A percentile compares a stretch with the other conserved stretches of the same genome.
phyloP scores from a whole-genome alignment of 92 coral and sea anemone genomes.

The Chrysogorgia sp. region DNA sequence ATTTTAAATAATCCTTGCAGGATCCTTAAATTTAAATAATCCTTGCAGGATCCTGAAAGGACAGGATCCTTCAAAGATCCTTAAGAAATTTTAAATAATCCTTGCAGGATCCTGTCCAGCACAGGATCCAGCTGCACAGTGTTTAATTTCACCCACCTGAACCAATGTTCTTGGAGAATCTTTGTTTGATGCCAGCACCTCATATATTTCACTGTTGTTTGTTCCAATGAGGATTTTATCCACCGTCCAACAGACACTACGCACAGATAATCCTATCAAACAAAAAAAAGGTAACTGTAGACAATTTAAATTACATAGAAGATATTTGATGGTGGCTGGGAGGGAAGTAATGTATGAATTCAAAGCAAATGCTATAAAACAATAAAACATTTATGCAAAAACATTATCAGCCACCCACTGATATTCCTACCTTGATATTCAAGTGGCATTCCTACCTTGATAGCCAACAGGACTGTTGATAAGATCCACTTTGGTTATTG shows the following conservation, averaged over 20 bases:
- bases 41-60: no score
- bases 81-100: no score
- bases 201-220: constrained; percentile 95
- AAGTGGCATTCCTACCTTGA: constrained; percentile 73
- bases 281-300: background rate
- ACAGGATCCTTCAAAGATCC: no score
- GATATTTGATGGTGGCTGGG: no score
- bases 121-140: background rate
- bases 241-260: constrained; percentile 92
- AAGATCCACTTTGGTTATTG: constrained; percentile 91
- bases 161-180: constrained; percentile 93
- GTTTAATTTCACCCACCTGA: constrained; percentile 66
- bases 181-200: constrained; percentile 88
- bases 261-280: constrained; percentile 78
- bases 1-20: no score
- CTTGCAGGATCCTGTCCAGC: background rate
- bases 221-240: constrained; percentile 96
- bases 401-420: background rate
- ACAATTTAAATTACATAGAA: no score
- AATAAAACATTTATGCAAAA: no score
- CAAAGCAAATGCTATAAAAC: no score
- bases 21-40: no score
- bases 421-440: no score
- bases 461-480: constrained; percentile 79
- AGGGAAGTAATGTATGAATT: no score